Conservation (phyloP, 1,140 invertebrate species). For the Ceratina australensis region DNA sequence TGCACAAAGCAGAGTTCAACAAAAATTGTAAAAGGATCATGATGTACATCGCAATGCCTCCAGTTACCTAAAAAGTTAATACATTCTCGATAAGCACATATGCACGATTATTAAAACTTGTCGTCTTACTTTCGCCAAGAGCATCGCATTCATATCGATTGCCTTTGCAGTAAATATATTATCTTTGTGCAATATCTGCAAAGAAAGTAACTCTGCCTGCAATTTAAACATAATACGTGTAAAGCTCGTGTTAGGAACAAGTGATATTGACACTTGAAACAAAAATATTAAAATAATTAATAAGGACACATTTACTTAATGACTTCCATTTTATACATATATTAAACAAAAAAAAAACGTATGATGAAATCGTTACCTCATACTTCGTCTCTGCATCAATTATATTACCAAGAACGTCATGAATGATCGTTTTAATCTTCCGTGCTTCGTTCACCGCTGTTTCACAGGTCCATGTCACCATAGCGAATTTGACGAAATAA, state of each 20-base stretch:
- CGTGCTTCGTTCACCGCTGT: conserved; percentile 62
- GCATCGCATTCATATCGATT: conserved; percentile 56
- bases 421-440: conserved; percentile 63
- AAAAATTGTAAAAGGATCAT: conserved; percentile 69
- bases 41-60: conserved; percentile 65
- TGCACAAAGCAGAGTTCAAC: background rate
- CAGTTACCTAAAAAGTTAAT: conserved; percentile 58
- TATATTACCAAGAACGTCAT: conserved; percentile 65
- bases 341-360: too few species aligned
- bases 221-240: conserved; percentile 29
- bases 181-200: conserved; percentile 69
- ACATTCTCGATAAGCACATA: too few species aligned
- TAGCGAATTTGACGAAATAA: conserved; percentile 63
- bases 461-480: conserved; percentile 69
- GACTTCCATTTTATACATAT: background rate
- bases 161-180: conserved; percentile 65
- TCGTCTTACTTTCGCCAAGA: conserved; percentile 62
- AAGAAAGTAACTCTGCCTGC: conserved; percentile 67
- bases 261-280: too few species aligned
- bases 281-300: too few species aligned
- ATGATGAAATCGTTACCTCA: conserved; percentile 64
- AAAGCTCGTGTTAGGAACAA: too few species aligned
- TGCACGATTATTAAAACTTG: too few species aligned
- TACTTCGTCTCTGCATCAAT: conserved; percentile 67
- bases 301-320: background rate